Conservation (phyloP, 1,140 invertebrate species). For the Paraescarpia echinospica region DNA sequence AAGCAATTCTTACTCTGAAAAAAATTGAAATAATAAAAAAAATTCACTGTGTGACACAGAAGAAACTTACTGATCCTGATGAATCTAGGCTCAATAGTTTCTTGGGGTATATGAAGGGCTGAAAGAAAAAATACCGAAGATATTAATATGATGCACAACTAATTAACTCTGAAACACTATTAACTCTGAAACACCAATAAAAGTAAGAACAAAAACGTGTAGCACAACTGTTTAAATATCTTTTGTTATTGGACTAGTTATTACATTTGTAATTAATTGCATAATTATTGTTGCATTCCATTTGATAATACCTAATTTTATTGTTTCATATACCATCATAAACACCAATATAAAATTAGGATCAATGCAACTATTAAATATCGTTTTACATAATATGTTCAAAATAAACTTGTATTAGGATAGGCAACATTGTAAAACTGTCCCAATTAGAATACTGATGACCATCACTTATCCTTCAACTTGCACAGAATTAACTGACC, state of each 20-base stretch:
- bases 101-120: neutral
- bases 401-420: neutral
- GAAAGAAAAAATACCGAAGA: neutral
- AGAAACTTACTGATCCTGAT: neutral
- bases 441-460: neutral
- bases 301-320: neutral
- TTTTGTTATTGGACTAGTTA: too few relatives aligned
- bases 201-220: neutral
- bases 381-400: neutral
- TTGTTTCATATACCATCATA: neutral
- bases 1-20: too few relatives aligned
- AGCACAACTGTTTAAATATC: neutral
- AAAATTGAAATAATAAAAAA: neutral
- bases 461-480: neutral
- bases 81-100: neutral
- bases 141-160: too few relatives aligned
- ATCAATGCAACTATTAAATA: neutral
- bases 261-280: too few relatives aligned
- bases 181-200: too few relatives aligned
- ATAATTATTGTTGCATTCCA: neutral
- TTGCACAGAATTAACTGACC: too few relatives aligned
- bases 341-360: neutral
- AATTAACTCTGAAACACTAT: neutral
- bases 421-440: neutral
- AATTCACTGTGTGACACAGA: neutral